phyloP scores from a whole-genome alignment of 1,140 invertebrate genomes.

The Laupala kohalensis region DNA sequence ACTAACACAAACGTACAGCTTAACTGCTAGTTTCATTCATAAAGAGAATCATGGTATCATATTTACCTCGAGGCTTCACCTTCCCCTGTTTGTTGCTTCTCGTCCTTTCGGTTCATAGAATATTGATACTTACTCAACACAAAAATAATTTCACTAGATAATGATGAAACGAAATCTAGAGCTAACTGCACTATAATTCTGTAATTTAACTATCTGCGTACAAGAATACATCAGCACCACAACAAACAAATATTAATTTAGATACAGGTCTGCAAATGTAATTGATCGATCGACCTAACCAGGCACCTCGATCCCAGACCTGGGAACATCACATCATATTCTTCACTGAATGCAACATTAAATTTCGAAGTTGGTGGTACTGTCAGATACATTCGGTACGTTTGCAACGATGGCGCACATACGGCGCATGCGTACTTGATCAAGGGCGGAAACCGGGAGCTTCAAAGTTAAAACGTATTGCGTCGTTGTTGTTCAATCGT shows the following conservation, averaged over 20 bases:
- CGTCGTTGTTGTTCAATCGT: too few relatives aligned
- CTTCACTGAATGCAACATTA: neutral
- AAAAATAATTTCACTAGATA: constrained; percentile 7
- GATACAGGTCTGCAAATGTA: constrained; percentile 7
- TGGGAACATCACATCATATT: neutral
- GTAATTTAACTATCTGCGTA: constrained; percentile 4
- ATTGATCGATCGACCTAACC: constrained; percentile 8
- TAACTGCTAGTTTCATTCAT: neutral
- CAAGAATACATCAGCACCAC: constrained; percentile 6
- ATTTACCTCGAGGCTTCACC: constrained; percentile 18
- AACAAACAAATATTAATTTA: constrained; percentile 12
- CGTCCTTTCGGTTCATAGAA: constrained; percentile 21
- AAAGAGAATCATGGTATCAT: neutral
- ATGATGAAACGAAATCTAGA: neutral
- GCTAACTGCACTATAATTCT: neutral
- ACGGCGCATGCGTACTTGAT: neutral
- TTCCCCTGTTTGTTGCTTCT: constrained; percentile 16
- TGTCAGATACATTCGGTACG: neutral
- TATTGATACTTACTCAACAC: constrained; percentile 13
- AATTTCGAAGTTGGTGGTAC: neutral
- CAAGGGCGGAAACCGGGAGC: neutral
- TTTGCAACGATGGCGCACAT: neutral
- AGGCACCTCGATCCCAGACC: neutral
- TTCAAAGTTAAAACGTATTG: too few relatives aligned
- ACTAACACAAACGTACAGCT: too few relatives aligned